Conservation (phyloP, 2,888 invertebrate genomes). For the Chymomyza caudatula region DNA sequence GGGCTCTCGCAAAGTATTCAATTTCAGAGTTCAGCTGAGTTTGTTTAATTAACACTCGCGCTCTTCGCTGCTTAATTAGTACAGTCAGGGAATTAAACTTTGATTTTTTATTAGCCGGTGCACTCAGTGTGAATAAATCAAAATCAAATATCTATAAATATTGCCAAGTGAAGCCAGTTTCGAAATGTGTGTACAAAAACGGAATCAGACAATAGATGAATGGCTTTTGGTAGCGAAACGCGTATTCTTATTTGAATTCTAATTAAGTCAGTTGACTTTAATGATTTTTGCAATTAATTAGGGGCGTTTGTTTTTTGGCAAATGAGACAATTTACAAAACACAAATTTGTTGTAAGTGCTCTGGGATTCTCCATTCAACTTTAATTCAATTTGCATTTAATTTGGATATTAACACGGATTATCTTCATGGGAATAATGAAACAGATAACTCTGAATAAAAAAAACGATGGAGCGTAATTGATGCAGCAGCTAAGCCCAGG, state of each 20-base stretch:
- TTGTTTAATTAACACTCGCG: conserved; percentile 39
- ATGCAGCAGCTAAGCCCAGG: background rate
- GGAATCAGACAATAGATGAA: conserved; percentile 46
- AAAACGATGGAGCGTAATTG: background rate
- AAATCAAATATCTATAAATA: conserved; percentile 30
- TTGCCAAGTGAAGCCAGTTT: conserved; percentile 29
- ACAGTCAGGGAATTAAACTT: background rate
- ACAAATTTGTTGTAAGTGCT: conserved; percentile 5
- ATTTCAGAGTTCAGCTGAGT: conserved; percentile 19
- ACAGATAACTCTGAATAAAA: too few relatives aligned
- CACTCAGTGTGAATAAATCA: conserved; percentile 22
- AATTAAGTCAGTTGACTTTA: conserved; percentile 37
- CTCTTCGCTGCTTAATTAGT: conserved; percentile 34
- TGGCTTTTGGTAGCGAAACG: conserved; percentile 50
- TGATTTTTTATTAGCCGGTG: background rate
- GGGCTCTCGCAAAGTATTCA: conserved; percentile 23
- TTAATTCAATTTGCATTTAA: background rate
- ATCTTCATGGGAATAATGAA: background rate
- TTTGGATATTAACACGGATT: background rate
- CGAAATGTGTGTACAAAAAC: conserved; percentile 20
- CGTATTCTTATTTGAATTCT: conserved; percentile 50
- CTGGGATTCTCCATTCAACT: background rate
- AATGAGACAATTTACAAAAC: conserved; percentile 52
- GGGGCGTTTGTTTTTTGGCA: conserved; percentile 46
- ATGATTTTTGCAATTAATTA: conserved; percentile 44